Evolutionary conservation across 1,140 invertebrate genomes (phyloP).

Genomic region (Micrasema minimum): DNA sequence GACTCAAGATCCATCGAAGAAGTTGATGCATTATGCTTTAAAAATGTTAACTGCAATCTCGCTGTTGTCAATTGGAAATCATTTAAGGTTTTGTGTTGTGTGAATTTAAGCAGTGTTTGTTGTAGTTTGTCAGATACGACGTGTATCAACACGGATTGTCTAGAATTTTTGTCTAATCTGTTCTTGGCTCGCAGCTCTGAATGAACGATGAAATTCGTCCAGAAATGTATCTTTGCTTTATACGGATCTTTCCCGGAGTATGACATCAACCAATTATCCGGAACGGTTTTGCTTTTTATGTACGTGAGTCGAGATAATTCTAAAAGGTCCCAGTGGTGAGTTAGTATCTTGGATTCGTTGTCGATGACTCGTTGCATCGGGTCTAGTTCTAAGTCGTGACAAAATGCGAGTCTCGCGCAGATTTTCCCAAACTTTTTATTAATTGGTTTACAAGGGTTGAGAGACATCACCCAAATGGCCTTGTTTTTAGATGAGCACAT

Average conservation of each 20-base stretch:
- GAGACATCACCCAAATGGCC: conserved; percentile 26
- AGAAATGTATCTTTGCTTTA: conserved; percentile 27
- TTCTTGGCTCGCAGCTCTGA: neutral
- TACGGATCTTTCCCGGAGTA: conserved; percentile 11
- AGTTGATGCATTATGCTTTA: neutral
- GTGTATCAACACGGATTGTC: conserved; percentile 4
- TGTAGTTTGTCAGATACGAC: neutral
- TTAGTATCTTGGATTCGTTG: neutral
- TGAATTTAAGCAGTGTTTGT: conserved; percentile 2
- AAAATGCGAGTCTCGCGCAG: neutral
- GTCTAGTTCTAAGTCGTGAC: neutral
- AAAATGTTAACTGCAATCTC: neutral
- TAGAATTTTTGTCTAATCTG: neutral
- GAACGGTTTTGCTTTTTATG: neutral
- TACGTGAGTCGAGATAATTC: conserved; percentile 9
- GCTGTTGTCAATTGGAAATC: conserved; percentile 14
- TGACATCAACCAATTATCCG: neutral
- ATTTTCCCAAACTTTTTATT: neutral
- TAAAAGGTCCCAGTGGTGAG: conserved; percentile 31
- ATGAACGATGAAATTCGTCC: conserved; percentile 11
- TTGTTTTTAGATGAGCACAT: conserved; percentile 22
- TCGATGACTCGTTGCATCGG: conserved; percentile 1
- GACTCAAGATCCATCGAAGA: neutral
- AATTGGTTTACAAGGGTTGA: conserved; percentile 18
- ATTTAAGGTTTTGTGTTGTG: conserved; percentile 9